Evolutionary conservation across 1,140 invertebrate species (phyloP).

Genomic region (Musca vetustissima): DNA sequence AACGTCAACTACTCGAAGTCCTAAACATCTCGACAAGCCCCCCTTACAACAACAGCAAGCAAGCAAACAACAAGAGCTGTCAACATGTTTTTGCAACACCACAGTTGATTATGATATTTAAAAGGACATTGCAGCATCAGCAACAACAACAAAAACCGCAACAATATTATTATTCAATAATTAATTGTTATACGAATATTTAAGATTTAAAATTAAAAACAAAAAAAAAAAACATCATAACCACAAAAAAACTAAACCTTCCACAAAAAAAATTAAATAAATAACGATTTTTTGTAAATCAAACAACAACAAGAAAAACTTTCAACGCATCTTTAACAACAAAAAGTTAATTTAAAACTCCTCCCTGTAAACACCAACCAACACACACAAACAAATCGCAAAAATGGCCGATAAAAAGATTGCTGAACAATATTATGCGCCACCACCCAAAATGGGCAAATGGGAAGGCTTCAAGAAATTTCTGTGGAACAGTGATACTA

Average conservation of each 20-base stretch:
- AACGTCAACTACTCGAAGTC: neutral
- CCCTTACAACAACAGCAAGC: constrained; percentile 16
- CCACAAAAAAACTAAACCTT: constrained; percentile 2
- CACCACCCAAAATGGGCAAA: constrained; percentile 77
- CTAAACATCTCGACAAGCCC: too few relatives aligned
- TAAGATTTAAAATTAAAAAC: constrained; percentile 11
- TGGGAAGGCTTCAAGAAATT: constrained; percentile 84
- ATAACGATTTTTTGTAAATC: too few relatives aligned
- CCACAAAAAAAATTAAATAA: constrained; percentile 17
- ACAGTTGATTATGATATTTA: constrained; percentile 47
- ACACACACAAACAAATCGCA: constrained; percentile 25
- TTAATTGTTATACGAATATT: constrained; percentile 25
- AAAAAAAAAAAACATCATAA: too few relatives aligned
- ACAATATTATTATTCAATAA: constrained; percentile 29
- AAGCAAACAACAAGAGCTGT: constrained; percentile 36
- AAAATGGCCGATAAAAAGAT: constrained; percentile 76
- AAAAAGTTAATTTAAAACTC: constrained; percentile 15
- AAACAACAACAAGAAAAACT: neutral
- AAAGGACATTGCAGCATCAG: neutral
- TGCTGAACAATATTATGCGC: constrained; percentile 73
- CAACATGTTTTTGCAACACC: constrained; percentile 45
- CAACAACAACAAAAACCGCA: neutral
- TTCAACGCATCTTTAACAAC: constrained; percentile 13
- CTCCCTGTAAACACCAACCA: constrained; percentile 10
- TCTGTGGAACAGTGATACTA: constrained; percentile 85